Evolutionary conservation across 1,140 invertebrate genomes (phyloP).

Genomic region (Cyclargus thomasi): DNA sequence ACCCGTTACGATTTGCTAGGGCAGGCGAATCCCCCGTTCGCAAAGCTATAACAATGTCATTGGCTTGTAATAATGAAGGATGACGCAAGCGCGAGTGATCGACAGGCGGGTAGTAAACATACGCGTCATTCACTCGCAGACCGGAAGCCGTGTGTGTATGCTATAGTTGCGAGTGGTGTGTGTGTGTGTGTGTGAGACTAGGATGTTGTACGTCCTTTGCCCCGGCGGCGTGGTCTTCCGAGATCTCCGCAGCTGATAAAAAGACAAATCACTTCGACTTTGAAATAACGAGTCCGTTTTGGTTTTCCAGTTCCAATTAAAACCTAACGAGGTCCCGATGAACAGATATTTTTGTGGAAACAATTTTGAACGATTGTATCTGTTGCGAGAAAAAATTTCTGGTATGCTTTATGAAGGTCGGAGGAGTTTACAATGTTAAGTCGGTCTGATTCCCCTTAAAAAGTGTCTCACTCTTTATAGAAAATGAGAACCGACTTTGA

Average conservation of each 20-base stretch:
- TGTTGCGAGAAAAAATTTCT: not conserved
- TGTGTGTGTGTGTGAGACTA: not conserved
- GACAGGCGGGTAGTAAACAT: constrained; percentile 58
- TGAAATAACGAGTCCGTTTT: not conserved
- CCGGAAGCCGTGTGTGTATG: constrained; percentile 50
- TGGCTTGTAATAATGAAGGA: constrained; percentile 31
- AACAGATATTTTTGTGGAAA: not conserved
- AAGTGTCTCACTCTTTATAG: not conserved
- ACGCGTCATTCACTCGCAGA: constrained; percentile 55
- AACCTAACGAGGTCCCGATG: not conserved
- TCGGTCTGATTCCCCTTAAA: no score
- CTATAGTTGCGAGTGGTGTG: no score
- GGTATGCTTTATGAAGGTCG: no score
- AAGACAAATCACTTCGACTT: not conserved
- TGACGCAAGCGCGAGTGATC: constrained; percentile 56
- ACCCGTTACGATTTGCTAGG: not conserved
- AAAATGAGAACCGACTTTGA: not conserved
- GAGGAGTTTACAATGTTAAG: no score
- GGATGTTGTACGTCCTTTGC: not conserved
- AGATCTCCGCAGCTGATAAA: not conserved
- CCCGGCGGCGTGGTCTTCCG: not conserved
- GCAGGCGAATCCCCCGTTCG: not conserved
- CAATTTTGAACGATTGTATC: not conserved
- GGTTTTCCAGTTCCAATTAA: not conserved
- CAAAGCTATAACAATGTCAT: constrained; percentile 31